Evolutionary conservation across 2,888 invertebrate genomes (phyloP), one percentile per base, ranked within the genome.

Genomic region (Monopis laevigella): DNA sequence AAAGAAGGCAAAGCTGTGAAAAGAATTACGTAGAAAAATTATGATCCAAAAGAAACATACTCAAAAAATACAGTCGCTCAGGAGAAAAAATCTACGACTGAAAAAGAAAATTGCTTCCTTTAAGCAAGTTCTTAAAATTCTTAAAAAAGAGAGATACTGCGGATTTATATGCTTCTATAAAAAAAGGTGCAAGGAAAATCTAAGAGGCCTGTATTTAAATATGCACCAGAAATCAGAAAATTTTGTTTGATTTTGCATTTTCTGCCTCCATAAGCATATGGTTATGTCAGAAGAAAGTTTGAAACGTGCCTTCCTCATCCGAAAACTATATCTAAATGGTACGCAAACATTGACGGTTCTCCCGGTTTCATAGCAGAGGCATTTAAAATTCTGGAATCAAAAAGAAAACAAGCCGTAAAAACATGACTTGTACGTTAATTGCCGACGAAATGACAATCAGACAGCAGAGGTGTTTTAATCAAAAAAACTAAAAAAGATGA

Each of bases 161-260:
- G 3, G 44, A 45, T 27, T 26, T 46, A 7, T 46, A 35, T 32
- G 45, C 32, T n/a, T 28, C 26, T 18, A 29, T 45, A 19, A 4
- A 43, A 43, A 45, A 42, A 35, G 41, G 19, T 36, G 3, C 17
- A 29, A 10, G 34, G 28, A 10, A n/a, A 35, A 17, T 28, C 14
- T 29, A 30, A 42, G 19, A 42, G 39, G 35, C 40, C 36, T 40
- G 8, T 42, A 29, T 36, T 26, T 6, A 41, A 43, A 35, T 44
- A 44, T 26, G 26, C 40, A 13, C 42, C 44, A 27, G 44, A 40
- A 7, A 36, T 47, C 4, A 40, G 51, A 35, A 40, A 41, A 27
- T 57, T 61, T 49, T 57, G 58, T 1, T 40, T 52, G 16, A 59
- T 59, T 3, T 43, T 60, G 2, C 51, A 61, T 39, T 62, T 54